Conservation (phyloP, 2,113 vertebrate species). For the Apus apus region DNA sequence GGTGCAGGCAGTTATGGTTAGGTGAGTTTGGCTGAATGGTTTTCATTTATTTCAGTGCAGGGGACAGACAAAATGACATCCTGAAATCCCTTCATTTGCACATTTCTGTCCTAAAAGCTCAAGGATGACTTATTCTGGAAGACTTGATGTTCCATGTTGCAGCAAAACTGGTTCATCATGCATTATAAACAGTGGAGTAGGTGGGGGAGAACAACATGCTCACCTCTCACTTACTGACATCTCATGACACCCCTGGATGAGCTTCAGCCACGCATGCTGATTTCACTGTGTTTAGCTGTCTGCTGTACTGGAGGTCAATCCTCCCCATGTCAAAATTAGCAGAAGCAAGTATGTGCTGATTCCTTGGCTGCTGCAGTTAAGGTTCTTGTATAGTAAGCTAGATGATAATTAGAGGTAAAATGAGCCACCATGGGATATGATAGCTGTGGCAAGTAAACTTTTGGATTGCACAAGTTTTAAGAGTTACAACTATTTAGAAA, state of each 20-base stretch:
- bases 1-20: not conserved
- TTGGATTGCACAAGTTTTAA: not conserved
- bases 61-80: not conserved
- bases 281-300: not conserved
- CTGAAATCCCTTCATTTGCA: not conserved
- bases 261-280: not conserved
- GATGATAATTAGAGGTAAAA: not conserved
- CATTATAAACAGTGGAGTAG: not conserved
- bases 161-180: not conserved
- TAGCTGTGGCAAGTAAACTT: not conserved
- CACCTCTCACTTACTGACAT: not conserved
- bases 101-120: not conserved
- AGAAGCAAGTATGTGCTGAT: not conserved
- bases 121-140: not conserved
- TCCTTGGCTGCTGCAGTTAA: not conserved
- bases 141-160: not conserved
- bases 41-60: not conserved
- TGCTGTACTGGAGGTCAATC: not conserved
- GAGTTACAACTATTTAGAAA: not conserved
- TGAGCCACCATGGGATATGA: not conserved
- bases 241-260: not conserved
- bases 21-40: not conserved
- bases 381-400: not conserved
- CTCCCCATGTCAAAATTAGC: not conserved
- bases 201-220: accelerated